These are phyloP conservation scores for Hololepta plana DNA, from an alignment of 2,888 invertebrate genomes.

Conservation along the genomic window DNA sequence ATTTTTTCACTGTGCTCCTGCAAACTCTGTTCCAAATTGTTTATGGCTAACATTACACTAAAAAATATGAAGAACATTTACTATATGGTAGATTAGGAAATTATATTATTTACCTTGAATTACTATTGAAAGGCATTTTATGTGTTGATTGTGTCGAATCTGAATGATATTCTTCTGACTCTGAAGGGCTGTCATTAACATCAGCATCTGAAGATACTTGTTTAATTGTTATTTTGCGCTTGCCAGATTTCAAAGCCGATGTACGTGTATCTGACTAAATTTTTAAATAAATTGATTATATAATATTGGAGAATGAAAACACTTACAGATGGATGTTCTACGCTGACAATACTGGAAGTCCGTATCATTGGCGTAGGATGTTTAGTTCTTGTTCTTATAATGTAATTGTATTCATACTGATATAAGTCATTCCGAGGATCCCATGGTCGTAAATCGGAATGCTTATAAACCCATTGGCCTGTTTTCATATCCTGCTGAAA, in stretches of 20 bases:
- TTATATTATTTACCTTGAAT: conserved; percentile 14
- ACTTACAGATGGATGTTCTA: conserved; percentile 29
- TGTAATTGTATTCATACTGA: conserved; percentile 71
- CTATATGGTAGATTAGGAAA: conserved; percentile 2
- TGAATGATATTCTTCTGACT: conserved; percentile 25
- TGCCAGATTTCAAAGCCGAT: conserved; percentile 30
- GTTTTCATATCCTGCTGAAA: conserved; percentile 44
- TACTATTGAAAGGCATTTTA: conserved; percentile 18
- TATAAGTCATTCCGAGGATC: conserved; percentile 68
- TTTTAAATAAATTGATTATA: too few relatives aligned
- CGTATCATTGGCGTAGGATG: conserved; percentile 58
- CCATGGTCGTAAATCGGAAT: conserved; percentile 75
- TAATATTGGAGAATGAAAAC: conserved; percentile 2
- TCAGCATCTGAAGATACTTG: conserved; percentile 33
- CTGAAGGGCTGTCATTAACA: conserved; percentile 25
- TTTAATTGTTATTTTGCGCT: conserved; percentile 30
- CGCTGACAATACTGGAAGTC: conserved; percentile 50
- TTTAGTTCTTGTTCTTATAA: conserved; percentile 58
- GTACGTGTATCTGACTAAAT: too few relatives aligned
- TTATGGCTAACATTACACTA: conserved; percentile 20
- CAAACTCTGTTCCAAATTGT: conserved; percentile 19
- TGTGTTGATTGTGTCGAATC: conserved; percentile 23
- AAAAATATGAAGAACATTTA: conserved; percentile 8
- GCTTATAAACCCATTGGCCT: conserved; percentile 51
- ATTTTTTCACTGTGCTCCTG: conserved; percentile 20